Base-by-base conservation (phyloP, 2,888 invertebrate species). In the Temnothorax rugatulus region DNA sequence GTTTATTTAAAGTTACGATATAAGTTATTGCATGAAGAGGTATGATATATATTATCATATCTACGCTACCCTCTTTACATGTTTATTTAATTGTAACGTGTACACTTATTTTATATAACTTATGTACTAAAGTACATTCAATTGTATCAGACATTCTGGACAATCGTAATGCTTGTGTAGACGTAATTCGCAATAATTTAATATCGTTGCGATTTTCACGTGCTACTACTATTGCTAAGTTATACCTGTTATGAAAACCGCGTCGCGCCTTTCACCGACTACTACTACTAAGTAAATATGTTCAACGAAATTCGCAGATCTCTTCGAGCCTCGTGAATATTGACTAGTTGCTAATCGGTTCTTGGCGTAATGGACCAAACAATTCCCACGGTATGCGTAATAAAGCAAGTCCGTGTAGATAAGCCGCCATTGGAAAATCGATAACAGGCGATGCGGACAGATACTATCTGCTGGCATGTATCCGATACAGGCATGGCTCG, bases 401-500 rank as follows among this genome's bases (percentile, higher is more conserved):
- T 79, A 71, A 79, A 71, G 59, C 79, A 59, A 34, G 71, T 69
- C 34, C 18, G 57, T 57, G 71, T 47, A 57, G 68, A 71, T 71
- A 71, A 79, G 34, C 79, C 59, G 77, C 54, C 34, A 38, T 47
- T 59, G 44, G 83, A 83, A 83, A 77, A 83, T 83, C 83, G 83
- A 83, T 68, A 83, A 57, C 68, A 59, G 59, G 57, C 66, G 81
- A 83, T 81, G 83, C 83, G 68, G 68, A 83, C 81, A 81, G 66
- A 79, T 79, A 83, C 57, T 77, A 79, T 79, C 79, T 83, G 25
- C 52, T 38, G 59, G 68, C 81, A 68, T 41, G 66, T 83, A 79
- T 47, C 71, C 71, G 79, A 79, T 79, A 71, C 79, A 79, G 79
- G 66, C 54, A 66, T 79, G 81, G 81, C 79, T 81, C 83, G 83